These are phyloP conservation scores for Cochlearius cochlearius DNA, from an alignment of 2,113 vertebrate genomes.

Conservation along the genomic window DNA sequence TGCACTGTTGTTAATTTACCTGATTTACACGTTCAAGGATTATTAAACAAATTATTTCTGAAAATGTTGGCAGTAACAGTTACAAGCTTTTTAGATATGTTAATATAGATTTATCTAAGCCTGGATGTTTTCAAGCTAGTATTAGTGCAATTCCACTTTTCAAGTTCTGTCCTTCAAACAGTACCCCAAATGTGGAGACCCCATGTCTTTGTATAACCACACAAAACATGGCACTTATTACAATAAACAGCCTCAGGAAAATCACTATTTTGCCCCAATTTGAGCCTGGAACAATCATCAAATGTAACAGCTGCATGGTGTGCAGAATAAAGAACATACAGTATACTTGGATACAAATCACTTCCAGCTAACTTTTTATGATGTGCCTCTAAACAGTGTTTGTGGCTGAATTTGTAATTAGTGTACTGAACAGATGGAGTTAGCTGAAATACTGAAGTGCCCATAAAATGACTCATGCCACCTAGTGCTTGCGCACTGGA, in stretches of 20 bases:
- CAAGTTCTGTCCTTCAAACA: background rate
- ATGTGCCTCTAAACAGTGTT: background rate
- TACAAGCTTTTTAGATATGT: background rate
- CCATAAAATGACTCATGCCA: background rate
- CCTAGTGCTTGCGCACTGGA: background rate
- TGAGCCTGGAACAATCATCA: background rate
- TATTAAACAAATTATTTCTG: background rate
- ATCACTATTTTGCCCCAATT: background rate
- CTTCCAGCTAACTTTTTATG: conserved; percentile 24
- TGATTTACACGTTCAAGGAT: background rate
- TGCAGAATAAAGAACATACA: background rate
- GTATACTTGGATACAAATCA: background rate
- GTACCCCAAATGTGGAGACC: background rate
- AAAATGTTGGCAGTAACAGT: background rate
- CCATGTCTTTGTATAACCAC: background rate
- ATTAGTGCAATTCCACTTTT: background rate
- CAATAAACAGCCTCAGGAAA: background rate
- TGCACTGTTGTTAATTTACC: background rate
- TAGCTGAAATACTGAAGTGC: background rate
- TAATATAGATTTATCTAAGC: background rate
- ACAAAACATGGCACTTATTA: background rate
- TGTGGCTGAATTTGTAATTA: conserved; percentile 17
- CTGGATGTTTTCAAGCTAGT: background rate
- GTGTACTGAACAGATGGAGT: conserved; percentile 10
- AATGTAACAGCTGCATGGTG: background rate